These are phyloP conservation scores for Hipposideros larvatus DNA, from an alignment of 2,797 vertebrate species.

Conservation along the genomic window DNA sequence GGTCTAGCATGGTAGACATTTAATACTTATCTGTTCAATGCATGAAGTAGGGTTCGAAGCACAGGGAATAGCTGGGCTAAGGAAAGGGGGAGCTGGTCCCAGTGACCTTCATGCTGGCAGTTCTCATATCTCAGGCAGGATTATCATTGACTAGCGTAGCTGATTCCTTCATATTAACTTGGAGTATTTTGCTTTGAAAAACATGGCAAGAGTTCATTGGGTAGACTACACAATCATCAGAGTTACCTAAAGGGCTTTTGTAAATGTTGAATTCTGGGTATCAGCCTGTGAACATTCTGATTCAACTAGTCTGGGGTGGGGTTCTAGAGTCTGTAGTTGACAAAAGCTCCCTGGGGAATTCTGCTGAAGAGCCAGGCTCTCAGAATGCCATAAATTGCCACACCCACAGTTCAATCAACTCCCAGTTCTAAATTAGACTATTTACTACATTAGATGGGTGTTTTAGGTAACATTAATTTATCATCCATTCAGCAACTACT, in stretches of 20 bases:
- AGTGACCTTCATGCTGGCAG: background rate
- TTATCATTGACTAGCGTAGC: background rate
- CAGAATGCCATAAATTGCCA: background rate
- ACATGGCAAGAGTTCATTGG: background rate
- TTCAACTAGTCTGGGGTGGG: background rate
- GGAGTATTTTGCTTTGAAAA: slow-evolving; percentile 17
- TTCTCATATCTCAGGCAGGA: background rate
- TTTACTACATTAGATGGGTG: background rate
- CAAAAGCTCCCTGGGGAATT: background rate
- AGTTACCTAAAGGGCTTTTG: background rate
- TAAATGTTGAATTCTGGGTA: background rate
- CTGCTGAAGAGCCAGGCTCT: background rate
- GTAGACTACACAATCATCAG: background rate
- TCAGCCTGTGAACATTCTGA: background rate
- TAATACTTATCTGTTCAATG: background rate
- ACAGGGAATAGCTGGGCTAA: background rate
- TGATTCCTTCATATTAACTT: background rate
- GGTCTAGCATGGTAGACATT: background rate
- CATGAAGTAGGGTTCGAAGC: background rate
- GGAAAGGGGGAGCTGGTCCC: background rate
- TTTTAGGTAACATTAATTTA: background rate
- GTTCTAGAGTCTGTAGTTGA: background rate
- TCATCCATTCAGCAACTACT: background rate
- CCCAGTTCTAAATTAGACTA: background rate
- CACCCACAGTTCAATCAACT: background rate